phyloP scores from a whole-genome alignment of 23 tunicate genomes.

The Oikopleura dioica region DNA sequence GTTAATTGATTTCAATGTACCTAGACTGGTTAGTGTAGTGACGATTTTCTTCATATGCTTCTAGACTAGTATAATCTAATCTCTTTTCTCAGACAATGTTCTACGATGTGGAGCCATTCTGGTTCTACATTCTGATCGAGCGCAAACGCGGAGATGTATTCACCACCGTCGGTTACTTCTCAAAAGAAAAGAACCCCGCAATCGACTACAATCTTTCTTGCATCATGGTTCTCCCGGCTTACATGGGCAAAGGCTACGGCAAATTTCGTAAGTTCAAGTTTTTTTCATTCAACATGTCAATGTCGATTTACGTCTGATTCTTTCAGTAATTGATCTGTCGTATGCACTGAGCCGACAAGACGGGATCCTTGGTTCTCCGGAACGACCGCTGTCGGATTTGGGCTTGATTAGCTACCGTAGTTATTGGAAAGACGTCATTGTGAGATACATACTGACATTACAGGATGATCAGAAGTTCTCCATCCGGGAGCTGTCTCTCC shows the following conservation, averaged over 20 bases:
- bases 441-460: slow-evolving; percentile 25
- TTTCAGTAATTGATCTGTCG: slow-evolving; percentile 32
- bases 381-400: slow-evolving; percentile 64
- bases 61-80: no score
- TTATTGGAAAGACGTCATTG: slow-evolving; percentile 81
- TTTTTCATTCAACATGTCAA: not conserved
- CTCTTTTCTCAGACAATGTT: slow-evolving; percentile 63
- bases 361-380: slow-evolving; percentile 80
- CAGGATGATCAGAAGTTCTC: slow-evolving; percentile 21
- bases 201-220: slow-evolving; percentile 84
- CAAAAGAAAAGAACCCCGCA: slow-evolving; percentile 82
- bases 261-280: not conserved
- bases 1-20: no score
- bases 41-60: no score
- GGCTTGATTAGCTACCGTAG: slow-evolving; percentile 60
- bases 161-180: slow-evolving; percentile 86
- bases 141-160: slow-evolving; percentile 25
- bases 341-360: slow-evolving; percentile 47
- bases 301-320: not conserved
- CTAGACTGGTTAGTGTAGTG: no score
- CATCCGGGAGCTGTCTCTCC: slow-evolving; percentile 56
- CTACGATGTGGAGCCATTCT: slow-evolving; percentile 80
- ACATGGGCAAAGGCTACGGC: slow-evolving; percentile 62
- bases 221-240: slow-evolving; percentile 71
- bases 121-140: slow-evolving; percentile 85